These are phyloP conservation scores for Bombylius major DNA, from an alignment of 2,888 invertebrate species.

Conservation along the genomic window DNA sequence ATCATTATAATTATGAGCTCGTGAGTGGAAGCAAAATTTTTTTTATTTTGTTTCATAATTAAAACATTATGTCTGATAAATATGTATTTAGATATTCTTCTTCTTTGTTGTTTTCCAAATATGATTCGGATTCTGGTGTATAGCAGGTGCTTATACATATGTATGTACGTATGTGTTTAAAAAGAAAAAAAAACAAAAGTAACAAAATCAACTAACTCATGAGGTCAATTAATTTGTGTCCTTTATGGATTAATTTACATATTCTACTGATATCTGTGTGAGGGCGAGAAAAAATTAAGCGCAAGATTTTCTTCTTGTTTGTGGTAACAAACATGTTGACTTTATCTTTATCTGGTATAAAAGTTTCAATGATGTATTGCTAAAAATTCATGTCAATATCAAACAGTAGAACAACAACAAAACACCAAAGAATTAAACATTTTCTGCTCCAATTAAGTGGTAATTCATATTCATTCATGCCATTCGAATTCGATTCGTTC, in stretches of 20 bases:
- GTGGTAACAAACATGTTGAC: slow-evolving; percentile 4
- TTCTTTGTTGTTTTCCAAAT: too few species aligned
- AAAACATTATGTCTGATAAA: too few species aligned
- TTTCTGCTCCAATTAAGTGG: slow-evolving; percentile 8
- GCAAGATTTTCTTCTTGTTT: not conserved
- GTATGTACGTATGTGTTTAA: too few species aligned
- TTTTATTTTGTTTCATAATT: too few species aligned
- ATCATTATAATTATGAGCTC: too few species aligned
- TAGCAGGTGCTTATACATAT: too few species aligned
- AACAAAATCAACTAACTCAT: too few species aligned
- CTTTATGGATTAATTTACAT: not conserved
- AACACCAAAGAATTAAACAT: not conserved
- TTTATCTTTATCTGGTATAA: not conserved
- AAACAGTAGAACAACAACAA: too few species aligned
- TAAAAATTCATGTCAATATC: not conserved
- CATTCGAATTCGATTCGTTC: not conserved
- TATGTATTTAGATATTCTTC: too few species aligned
- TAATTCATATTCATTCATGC: slow-evolving; percentile 10
- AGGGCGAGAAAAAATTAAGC: slow-evolving; percentile 8
- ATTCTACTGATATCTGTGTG: not conserved
- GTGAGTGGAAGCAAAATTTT: too few species aligned
- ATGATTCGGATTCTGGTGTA: too few species aligned
- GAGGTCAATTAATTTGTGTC: slow-evolving; percentile 5
- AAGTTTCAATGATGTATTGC: not conserved
- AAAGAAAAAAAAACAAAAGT: not conserved